Evolutionary conservation across 2,888 invertebrate species (phyloP), one percentile per base, ranked within the genome.

Genomic region (Nesidiocoris tenuis): DNA sequence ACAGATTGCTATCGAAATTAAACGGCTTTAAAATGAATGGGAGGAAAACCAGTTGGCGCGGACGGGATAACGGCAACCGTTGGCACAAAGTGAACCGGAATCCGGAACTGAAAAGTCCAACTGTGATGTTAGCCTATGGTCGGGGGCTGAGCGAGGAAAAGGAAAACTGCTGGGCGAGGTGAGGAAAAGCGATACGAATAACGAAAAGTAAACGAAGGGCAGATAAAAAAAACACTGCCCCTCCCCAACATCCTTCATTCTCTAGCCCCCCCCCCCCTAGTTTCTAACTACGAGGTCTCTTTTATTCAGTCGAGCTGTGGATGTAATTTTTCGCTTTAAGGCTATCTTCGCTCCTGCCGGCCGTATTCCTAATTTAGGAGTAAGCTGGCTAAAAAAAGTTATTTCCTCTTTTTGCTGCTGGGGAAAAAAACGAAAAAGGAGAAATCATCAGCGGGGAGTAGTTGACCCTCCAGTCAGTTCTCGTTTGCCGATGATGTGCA

Each of bases 261-360:
- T n/a, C n/a, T n/a, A n/a, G n/a, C n/a, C n/a, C n/a, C n/a, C n/a
- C n/a, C n/a, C n/a, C n/a, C n/a, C 39, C 39, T 12, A 39, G 39
- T 39, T 39, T 39, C 39, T 39, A 39, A 7, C 3, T 12, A 7
- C 39, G 39, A 39, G 39, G 39, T 39, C 65, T 19, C 65, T 65
- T 65, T 65, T 65, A 65, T 65, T 65, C 39, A 19, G 39, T 9
- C n/a, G 17, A 70, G 17, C 39, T 22, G 70, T 24, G 59, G 25
- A 24, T 24, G 70, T 70, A 70, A 59, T 70, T 70, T 70, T 70
- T 70, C 70, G 70, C 59, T 70, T 59, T 70, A 70, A 59, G 16
- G 70, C 59, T 70, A 70, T 70, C 70, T 70, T 70, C 59, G 59
- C 24, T 70, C 17, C 70, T 39, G 18, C 70, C 57, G 24, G 21